Percentiles rank a stretch among this genome's conserved stretches.
Evolutionary conservation across 2,113 vertebrate species (phyloP).

Genomic region (Alethe castanea): DNA sequence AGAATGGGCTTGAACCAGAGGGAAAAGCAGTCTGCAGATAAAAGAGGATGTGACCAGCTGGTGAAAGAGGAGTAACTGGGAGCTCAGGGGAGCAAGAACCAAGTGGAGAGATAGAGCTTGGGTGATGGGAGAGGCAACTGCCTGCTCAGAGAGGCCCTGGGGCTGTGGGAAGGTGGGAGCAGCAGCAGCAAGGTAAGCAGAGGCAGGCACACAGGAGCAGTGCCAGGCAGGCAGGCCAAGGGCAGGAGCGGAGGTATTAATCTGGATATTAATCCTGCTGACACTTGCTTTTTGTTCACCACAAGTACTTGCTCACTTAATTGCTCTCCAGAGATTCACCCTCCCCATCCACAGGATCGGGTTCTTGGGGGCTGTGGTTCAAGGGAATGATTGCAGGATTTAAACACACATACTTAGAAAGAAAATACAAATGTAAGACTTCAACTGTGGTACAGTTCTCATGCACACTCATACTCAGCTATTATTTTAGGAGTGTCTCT

Average conservation of each 20-base stretch:
- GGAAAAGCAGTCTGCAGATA: background rate
- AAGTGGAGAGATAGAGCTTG: background rate
- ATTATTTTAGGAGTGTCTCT: background rate
- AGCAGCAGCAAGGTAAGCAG: background rate
- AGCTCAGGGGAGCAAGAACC: background rate
- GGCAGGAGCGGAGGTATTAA: background rate
- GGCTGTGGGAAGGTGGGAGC: accelerated
- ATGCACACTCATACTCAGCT: background rate
- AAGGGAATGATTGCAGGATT: background rate
- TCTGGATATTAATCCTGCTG: background rate
- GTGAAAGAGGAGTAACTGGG: background rate
- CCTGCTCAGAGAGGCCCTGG: background rate
- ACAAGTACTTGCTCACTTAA: background rate
- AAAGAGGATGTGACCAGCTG: background rate
- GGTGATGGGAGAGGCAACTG: background rate
- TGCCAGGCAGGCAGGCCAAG: background rate
- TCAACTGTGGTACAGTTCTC: background rate
- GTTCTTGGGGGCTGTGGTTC: background rate
- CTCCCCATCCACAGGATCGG: background rate
- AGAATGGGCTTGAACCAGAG: background rate
- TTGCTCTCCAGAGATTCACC: background rate
- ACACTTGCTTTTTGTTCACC: background rate
- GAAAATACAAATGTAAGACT: background rate
- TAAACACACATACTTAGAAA: background rate
- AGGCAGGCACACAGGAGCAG: background rate